Evolutionary conservation across 2,113 vertebrate species (phyloP).

Genomic region (Pterocles gutturalis): DNA sequence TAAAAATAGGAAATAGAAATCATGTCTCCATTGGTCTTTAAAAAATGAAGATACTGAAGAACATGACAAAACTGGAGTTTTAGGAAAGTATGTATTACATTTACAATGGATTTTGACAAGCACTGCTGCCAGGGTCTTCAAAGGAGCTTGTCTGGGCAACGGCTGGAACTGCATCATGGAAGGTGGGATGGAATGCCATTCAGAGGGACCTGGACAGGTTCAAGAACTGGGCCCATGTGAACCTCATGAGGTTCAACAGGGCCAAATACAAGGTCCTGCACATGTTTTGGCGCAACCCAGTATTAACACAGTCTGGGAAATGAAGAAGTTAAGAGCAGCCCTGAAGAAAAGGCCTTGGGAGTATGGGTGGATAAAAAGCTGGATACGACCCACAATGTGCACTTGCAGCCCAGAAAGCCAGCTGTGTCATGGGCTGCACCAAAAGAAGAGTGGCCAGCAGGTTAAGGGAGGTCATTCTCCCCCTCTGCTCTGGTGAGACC

Average conservation of each 20-base stretch:
- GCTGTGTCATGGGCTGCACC: neutral
- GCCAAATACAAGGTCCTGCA: neutral
- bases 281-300: fast-evolving
- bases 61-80: neutral
- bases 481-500: neutral
- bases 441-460: neutral
- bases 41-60: neutral
- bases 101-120: neutral
- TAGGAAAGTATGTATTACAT: neutral
- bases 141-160: neutral
- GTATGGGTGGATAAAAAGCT: neutral
- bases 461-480: neutral
- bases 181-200: neutral
- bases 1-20: neutral
- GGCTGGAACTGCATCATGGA: neutral
- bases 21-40: neutral
- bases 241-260: neutral
- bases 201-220: neutral
- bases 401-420: neutral
- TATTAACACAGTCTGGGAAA: neutral
- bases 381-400: neutral
- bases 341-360: neutral
- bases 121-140: neutral
- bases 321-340: neutral
- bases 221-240: neutral